Base-by-base conservation (phyloP, 2,888 invertebrate genomes). In the Athalia rosae region DNA sequence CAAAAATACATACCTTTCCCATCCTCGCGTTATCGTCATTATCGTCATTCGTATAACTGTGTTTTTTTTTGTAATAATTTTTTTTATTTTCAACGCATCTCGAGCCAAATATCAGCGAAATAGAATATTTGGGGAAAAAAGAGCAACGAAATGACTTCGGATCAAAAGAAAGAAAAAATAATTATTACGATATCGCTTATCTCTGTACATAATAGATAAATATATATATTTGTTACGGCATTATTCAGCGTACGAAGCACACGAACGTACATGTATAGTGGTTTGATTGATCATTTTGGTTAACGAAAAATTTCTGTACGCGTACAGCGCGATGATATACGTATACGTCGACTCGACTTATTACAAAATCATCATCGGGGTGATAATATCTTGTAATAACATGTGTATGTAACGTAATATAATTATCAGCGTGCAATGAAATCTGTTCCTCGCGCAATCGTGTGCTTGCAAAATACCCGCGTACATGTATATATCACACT, bases 371-470 rank as follows among this genome's bases (percentile, higher is more conserved):
- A 63, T 63, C 63, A 15, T 45, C 63, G 47, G 45, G 47, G 63
- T 13, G 63, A 63, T 63, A 63, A 45, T 45, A 28, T 28, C 28
- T 28, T 28, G 63, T 63, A 63, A 47, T 50, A 50, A 9, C 63
- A 13, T 63, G 28, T 28, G 28, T 28, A 28, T 28, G 28, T 28
- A 28, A 28, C 47, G 63, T 45, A 63, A 43, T n/a, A 45, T 13
- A 45, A 63, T 13, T 43, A 47, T 28, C 45, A 45, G 45, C 45
- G 9, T 45, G 13, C 47, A 63, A 45, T 45, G 45, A 63, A 63
- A 63, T 43, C 47, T 63, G 47, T 63, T n/a, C 63, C 45, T 63
- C 63, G 63, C 63, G 63, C 63, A 63, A 63, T 63, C 63, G 47
- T 63, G 45, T 45, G 64, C 64, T 64, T 47, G 64, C 64, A 64